Base-by-base conservation (phyloP, 2,797 vertebrate species). In the Acipenser ruthenus region DNA sequence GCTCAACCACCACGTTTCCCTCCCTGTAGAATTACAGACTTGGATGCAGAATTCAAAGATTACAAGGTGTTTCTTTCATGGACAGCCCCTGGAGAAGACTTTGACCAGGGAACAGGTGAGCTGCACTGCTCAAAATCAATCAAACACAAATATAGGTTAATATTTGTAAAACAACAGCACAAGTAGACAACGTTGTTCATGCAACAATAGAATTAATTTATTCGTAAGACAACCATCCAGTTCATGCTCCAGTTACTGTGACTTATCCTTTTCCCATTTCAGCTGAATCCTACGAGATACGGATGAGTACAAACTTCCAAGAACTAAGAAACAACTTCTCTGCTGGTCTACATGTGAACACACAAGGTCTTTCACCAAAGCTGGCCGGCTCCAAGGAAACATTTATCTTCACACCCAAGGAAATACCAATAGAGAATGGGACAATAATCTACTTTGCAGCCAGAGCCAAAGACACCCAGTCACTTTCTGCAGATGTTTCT, bases 221-320 rank as follows among this genome's bases (percentile, higher is more conserved):
- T 12, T 55, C 15, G 0, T 50, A 13, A 8, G 37, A 4, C 9
- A 10, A 8, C 18, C 13, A 61, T 61, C 37, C 12, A 49, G 9
- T 8, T 67, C 8, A 13, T 11, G n/a, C 12, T 60, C 10, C 47
- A 13, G n/a, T 1, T 49, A 11, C 15, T 6, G 11, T 55, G 23
- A 13, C 49, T 55, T 62, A 65, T 6, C 59, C 58, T 23, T 15
- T 37, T 64, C 65, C 47, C 1, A 72, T 80, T 79, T 76, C 75
- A 89, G 82, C 80, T 49, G 55, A 72, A 68, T 77, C 69, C 67
- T 89, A 87, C 66, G 83, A 89, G 74, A 81, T 88, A 69, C 79
- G 77, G 74, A 80, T 79, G 73, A 83, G 84, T 65, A 59, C 70
- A 68, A 77, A 55, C 68, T 73, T 82, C n/a, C 64, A 65, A 49